Evolutionary conservation across 2,888 invertebrate species (phyloP).

Genomic region (Thysanoteuthis rhombus): DNA sequence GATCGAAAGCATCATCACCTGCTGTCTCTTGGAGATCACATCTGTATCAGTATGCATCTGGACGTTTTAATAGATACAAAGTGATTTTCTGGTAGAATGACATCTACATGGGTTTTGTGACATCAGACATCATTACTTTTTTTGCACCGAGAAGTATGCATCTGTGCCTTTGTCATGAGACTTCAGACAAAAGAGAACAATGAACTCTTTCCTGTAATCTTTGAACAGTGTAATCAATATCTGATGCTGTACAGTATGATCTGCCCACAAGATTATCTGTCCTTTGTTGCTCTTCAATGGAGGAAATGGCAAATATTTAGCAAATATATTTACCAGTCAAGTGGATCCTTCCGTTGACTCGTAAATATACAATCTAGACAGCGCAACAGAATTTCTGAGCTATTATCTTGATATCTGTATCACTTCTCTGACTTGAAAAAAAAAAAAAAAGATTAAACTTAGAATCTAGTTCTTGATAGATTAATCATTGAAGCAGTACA

Average conservation of each 20-base stretch:
- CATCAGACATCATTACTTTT: neutral
- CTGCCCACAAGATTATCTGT: neutral
- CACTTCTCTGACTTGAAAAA: neutral
- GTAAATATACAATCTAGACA: no score
- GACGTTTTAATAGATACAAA: neutral
- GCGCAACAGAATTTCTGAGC: neutral
- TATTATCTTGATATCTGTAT: neutral
- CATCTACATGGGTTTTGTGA: neutral
- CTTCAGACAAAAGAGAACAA: neutral
- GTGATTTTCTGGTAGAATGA: neutral
- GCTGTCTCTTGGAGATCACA: neutral
- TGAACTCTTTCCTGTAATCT: neutral
- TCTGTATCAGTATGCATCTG: neutral
- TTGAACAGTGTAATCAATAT: neutral
- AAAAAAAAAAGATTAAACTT: no score
- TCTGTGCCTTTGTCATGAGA: neutral
- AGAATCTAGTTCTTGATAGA: no score
- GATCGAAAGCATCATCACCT: neutral
- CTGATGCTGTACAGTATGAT: neutral
- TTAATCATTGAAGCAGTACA: neutral
- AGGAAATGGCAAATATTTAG: neutral
- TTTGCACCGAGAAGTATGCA: neutral
- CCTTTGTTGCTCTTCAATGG: neutral
- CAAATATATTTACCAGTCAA: neutral
- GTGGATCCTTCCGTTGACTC: no score